Conservation (phyloP, 2,113 vertebrate species). For the Todiramphus saurophagus region DNA sequence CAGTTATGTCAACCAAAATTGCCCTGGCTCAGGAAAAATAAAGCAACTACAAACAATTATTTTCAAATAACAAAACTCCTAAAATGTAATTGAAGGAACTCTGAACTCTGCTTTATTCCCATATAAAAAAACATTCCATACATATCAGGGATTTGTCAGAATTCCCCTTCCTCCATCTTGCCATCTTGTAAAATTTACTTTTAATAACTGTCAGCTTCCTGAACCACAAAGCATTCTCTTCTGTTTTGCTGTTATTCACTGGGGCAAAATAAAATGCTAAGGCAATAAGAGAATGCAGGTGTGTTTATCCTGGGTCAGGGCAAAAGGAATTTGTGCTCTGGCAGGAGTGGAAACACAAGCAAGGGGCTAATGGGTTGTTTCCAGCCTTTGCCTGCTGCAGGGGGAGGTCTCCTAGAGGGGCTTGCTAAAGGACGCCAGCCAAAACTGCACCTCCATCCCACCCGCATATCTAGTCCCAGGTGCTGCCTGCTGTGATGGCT, state of each 20-base stretch:
- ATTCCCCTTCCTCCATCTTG: neutral
- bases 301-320: constrained; percentile 28
- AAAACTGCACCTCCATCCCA: neutral
- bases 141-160: constrained; percentile 48
- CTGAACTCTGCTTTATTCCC: constrained; percentile 39
- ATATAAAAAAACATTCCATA: constrained; percentile 55
- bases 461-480: accelerated
- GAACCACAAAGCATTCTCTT: constrained; percentile 6
- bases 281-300: neutral
- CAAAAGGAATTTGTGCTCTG: neutral
- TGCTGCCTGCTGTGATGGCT: neutral
- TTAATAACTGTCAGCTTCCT: constrained; percentile 55
- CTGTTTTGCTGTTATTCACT: constrained; percentile 34
- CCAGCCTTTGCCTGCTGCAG: neutral
- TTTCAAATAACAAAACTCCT: constrained; percentile 23
- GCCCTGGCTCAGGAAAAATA: neutral
- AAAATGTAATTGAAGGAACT: constrained; percentile 22
- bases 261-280: constrained; percentile 1
- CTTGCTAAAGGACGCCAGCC: neutral
- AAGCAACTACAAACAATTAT: constrained; percentile 3
- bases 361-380: neutral
- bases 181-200: constrained; percentile 57
- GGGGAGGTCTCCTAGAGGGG: neutral
- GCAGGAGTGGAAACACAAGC: neutral
- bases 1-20: neutral